Evolutionary conservation across 2,113 vertebrate genomes (phyloP), one percentile per base, ranked within the genome.

Genomic region (Hemibagrus wyckioides): DNA sequence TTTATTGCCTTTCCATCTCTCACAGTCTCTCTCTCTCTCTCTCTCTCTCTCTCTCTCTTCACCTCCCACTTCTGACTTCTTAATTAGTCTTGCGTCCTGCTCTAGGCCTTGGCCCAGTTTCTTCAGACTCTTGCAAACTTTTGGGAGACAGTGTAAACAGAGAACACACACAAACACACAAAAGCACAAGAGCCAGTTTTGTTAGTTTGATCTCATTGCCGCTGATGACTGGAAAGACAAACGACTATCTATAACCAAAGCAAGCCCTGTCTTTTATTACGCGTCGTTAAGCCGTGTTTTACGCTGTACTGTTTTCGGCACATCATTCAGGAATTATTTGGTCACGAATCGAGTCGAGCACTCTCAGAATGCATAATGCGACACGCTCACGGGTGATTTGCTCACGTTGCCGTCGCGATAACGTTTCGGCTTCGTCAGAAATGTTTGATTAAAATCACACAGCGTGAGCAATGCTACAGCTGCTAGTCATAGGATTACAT

Each of bases 71-170:
- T 80, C 41, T 80, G 71, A 86, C 85, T 88, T 73, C 57, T 83
- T 83, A 89, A 80, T 89, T 80, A 85, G 82, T 85, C 39, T 87
- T 14, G 23, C 52, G 48, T 82, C 86, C 83, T 89, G 79, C 50
- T 61, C 86, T 61, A 83, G 61, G 71, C 65, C 36, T 87, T 83
- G 81, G 86, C 81, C 86, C 81, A 83, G n/a, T 83, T 87, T 87
- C 81, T 65, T 86, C 36, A 83, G 67, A 83, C 57, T 87, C 81
- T 57, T 48, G 56, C 69, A 83, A 76, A 83, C 82, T 84, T 30
- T 63, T 83, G 23, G 41, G 61, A 48, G 44, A 0, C 61, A 52
- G 61, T n/a, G 61, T 65, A 83, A 83, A 83, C 61, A 67, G 56
- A 82, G 13, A 59, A 52, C 28, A 10, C 76, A 80, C 76, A 80